Base-by-base conservation (phyloP, 2,888 invertebrate genomes). In the Leptinotarsa rubiginosa region DNA sequence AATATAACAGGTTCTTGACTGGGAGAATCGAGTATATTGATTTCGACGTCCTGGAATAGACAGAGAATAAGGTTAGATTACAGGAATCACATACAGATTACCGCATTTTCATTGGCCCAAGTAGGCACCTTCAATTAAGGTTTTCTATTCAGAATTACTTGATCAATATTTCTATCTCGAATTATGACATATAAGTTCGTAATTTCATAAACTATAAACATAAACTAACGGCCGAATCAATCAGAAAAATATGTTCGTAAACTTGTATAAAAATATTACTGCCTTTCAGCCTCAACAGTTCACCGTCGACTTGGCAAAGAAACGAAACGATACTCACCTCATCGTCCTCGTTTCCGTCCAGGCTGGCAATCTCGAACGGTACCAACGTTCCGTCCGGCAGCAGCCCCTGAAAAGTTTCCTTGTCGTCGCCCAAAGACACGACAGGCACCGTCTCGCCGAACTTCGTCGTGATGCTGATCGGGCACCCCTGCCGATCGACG, bases 401-500 rank as follows among this genome's bases (percentile, higher is more conserved):
- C 47, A 89, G 82, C 0, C 89, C 87, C 76, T 89, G 86, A 75
- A 89, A 86, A 73, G 86, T 87, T 77, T 88, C 88, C 75, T 88
- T 87, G 64, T 89, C 89, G 79, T 92, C 89, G 75, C 92, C 78
- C 0, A 92, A 89, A 3, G 91, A 90, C 12, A 88, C 85, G 78
- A 92, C 90, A 65, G 91, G 91, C 41, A 94, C 90, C 71, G 91
- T 90, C 65, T 92, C 91, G 31, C 93, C 93, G 83, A 93, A 93
- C 78, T 91, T 91, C 86, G 93, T 91, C 1, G 92, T 92, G 82
- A 94, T 90, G 81, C 92, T 92, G 69, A 91, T 87, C 1, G 92
- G 92, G 86, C 93, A 93, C 41, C 93, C 93, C 71, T 92, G 90
- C 83, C 91, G 92, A 84, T 93, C 93, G 0, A 92, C 91, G 75